Conservation (phyloP, 2,888 invertebrate species). For the Meganola albula region DNA sequence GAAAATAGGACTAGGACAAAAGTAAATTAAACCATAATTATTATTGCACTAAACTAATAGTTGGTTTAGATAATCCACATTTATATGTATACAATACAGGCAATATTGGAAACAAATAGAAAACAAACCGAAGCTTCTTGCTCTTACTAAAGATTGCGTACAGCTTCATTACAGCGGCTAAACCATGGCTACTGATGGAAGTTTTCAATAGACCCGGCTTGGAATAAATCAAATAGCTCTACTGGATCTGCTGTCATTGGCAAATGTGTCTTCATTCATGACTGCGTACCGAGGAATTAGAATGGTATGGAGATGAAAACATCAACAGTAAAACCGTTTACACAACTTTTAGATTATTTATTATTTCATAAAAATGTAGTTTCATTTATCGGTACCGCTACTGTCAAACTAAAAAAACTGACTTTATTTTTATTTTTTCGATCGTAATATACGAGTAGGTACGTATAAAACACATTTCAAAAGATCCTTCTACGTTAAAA, state of each 20-base stretch:
- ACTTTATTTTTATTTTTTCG: no score
- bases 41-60: neutral
- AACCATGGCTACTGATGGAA: constrained; percentile 54
- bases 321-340: no score
- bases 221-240: constrained; percentile 71
- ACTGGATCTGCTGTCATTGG: constrained; percentile 64
- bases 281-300: constrained; percentile 40
- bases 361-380: no score
- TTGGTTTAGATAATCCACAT: constrained; percentile 13
- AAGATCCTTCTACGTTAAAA: no score
- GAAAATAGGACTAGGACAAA: no score
- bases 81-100: constrained; percentile 24
- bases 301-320: constrained; percentile 44
- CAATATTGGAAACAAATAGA: constrained; percentile 31
- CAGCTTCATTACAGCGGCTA: constrained; percentile 49
- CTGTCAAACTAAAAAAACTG: no score
- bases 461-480: no score
- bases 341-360: no score
- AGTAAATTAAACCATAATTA: no score
- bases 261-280: constrained; percentile 76
- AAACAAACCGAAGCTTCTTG: constrained; percentile 28
- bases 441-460: no score
- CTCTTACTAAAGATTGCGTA: constrained; percentile 32
- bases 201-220: constrained; percentile 60
- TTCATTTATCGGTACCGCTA: no score